Base-by-base conservation (phyloP, 1,140 invertebrate species). In the Zaprionus lachaisei region DNA sequence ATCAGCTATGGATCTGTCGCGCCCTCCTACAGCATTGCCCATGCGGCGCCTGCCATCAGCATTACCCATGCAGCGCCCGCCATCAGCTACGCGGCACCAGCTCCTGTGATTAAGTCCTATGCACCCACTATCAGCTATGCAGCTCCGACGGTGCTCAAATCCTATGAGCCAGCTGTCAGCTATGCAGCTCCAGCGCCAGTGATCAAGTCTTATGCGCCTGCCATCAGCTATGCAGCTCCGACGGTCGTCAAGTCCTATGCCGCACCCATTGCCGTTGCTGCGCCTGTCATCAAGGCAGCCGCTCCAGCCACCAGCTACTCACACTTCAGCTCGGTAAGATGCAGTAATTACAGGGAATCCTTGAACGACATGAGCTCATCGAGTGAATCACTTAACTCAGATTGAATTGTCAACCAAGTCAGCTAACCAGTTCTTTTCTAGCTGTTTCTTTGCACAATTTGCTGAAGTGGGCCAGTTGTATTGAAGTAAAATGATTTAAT, bases 321-420 rank as follows among this genome's bases (percentile, higher is more conserved):
- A 0, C 82, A 86, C 15, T 91, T 91, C 57, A 91, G 89, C 31
- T 84, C 83, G 75, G 89, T 91, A 73, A 79, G 87, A 60, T 41
- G 5, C 5, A 2, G 41, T 14, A 41, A 5, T 41, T 14, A 15
- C n/a, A 17, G 41, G n/a, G 17, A 47, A 47, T 47, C 41, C 41
- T 47, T 17, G n/a, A 47, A 3, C n/a, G 7, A 17, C n/a, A 17
- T 9, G 2, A 17, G 41, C 7, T 47, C n/a, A 17, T 44, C 41
- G 6, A 1, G n/a, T 17, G n/a, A 17, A 17, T 47, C 41, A 7
- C 2, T 17, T 9, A n/a, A 44, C 5, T 7, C n/a, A 17, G 15
- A 17, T 9, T 9, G 41, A 47, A n/a, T 44, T 44, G 6, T 44
- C 41, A 44, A 44, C 6, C n/a, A 41, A 41, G 41, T 9, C n/a